These are phyloP conservation scores for Nemopilema nomurai DNA, from an alignment of 30 jellyfish, hydroid and myxozoan species.

Conservation along the genomic window DNA sequence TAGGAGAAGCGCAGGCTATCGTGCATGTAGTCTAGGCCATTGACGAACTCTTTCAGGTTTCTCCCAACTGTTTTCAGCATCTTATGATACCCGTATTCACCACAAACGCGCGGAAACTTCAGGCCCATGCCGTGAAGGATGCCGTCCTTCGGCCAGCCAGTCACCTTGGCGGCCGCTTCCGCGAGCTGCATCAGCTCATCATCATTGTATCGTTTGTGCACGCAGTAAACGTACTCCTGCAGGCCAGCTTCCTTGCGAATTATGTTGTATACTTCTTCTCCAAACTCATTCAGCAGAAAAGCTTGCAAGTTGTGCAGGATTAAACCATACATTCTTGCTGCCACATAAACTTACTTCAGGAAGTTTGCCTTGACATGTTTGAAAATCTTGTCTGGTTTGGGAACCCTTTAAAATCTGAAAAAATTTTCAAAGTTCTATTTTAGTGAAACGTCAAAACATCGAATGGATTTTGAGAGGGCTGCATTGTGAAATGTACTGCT, in stretches of 20 bases:
- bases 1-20: constrained; percentile 59
- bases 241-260: constrained; percentile 54
- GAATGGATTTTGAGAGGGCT: no score
- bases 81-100: constrained; percentile 60
- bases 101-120: constrained; percentile 48
- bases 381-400: background rate
- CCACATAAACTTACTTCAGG: background rate
- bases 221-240: constrained; percentile 34
- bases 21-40: constrained; percentile 69
- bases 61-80: constrained; percentile 66
- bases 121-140: constrained; percentile 59
- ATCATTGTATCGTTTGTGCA: constrained; percentile 49
- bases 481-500: no score
- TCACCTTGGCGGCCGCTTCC: constrained; percentile 38
- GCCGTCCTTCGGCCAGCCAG: constrained; percentile 43
- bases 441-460: no score
- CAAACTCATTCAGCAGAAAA: constrained; percentile 42
- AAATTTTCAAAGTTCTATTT: no score
- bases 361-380: background rate
- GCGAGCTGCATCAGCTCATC: constrained; percentile 20
- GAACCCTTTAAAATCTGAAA: background rate
- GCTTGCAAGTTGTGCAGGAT: constrained; percentile 52
- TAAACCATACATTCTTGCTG: constrained; percentile 42
- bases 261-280: constrained; percentile 18
- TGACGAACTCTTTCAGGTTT: constrained; percentile 58